Evolutionary conservation across 2,888 invertebrate species (phyloP), one percentile per base, ranked within the genome.

Genomic region (Celastrina argiolus): DNA sequence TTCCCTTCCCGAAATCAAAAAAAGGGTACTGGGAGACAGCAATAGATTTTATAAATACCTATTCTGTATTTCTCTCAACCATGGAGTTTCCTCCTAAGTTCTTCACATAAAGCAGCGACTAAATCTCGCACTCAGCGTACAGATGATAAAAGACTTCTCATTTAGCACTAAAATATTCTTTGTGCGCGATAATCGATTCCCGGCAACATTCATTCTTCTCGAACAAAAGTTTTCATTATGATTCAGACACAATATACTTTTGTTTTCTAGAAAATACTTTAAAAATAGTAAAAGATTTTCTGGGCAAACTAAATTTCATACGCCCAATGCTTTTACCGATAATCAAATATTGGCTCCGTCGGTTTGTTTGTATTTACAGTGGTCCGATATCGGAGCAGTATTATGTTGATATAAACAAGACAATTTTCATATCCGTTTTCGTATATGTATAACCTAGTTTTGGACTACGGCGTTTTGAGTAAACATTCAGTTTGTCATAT

Each of bases 361-460:
- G 66, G 68, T 64, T 66, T 71, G 73, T 72, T 72, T 71, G 68
- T 75, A 70, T 75, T 75, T 69, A 71, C 73, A 72, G 67, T 68
- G 71, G 73, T 73, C 69, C 64, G 73, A 68, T 75, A 75, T 76
- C 73, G 74, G 71, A 65, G 65, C 63, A 59, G 66, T 64, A 61
- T 66, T 22, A 63, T 56, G 31, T 59, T 36, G 67, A 58, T 28
- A 59, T 64, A 69, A 68, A 71, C 70, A 70, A 42, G 31, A 61
- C 66, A 64, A 58, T 45, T 18, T 39, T 61, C 22, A 61, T 61
- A 26, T 61, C 8, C 61, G 16, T 61, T 26, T 51, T 51, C 22
- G 10, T 51, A 51, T 51, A 51, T 12, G 51, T 51, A 22, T 12
- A 22, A 51, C 22, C 2, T 5, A 14, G 51, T 51, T 51, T 51